Percentiles rank a stretch among this genome's conserved stretches.
Conservation (phyloP, 1,140 invertebrate genomes). For the Lutraria rhynchaena region DNA sequence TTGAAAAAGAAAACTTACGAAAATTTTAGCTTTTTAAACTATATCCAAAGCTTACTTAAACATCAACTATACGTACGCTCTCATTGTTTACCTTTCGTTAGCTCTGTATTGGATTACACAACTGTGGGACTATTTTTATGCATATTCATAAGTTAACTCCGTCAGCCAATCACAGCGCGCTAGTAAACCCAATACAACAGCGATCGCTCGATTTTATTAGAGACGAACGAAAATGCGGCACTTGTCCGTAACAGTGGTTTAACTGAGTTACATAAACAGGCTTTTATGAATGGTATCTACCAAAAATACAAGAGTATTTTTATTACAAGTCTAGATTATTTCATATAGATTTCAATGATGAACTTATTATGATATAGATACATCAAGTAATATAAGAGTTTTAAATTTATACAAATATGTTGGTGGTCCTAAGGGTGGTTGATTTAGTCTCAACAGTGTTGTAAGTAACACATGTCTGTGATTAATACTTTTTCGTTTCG, state of each 20-base stretch:
- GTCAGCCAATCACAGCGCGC: conserved; percentile 60
- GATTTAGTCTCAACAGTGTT: neutral
- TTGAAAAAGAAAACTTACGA: no score
- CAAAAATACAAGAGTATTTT: conserved; percentile 36
- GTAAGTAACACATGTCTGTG: conserved; percentile 17
- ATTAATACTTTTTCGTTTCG: conserved; percentile 1
- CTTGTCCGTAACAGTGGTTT: conserved; percentile 1
- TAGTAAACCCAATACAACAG: conserved; percentile 20
- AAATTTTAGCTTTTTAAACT: no score
- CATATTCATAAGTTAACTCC: conserved; percentile 63
- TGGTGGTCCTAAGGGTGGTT: conserved; percentile 12
- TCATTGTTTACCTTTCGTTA: conserved; percentile 39
- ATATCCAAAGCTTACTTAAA: no score
- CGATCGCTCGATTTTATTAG: conserved; percentile 5
- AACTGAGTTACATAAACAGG: conserved; percentile 21
- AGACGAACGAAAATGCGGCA: conserved; percentile 25
- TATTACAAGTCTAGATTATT: conserved; percentile 41
- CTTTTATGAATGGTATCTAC: conserved; percentile 33
- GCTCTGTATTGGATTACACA: conserved; percentile 36
- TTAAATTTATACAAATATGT: conserved; percentile 18
- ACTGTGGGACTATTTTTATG: conserved; percentile 62
- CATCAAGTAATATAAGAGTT: neutral
- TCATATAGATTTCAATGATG: conserved; percentile 31
- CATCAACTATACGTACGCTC: no score
- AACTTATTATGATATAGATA: conserved; percentile 33